Percentiles rank a stretch among this genome's conserved stretches.
Conservation (phyloP, 2,113 vertebrate species). For the Boleophthalmus pectinirostris region DNA sequence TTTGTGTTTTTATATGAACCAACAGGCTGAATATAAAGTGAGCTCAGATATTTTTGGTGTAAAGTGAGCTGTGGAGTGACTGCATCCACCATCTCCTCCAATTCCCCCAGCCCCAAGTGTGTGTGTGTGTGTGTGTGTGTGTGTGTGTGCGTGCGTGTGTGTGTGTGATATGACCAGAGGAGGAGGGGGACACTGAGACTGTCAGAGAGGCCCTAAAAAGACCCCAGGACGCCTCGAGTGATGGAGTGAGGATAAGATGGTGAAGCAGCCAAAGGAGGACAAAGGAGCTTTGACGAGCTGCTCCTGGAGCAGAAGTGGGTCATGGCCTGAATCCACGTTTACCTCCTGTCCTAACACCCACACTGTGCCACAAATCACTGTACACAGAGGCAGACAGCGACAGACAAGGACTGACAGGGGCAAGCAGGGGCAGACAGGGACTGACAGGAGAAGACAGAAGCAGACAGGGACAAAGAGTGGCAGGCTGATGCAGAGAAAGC, state of each 20-base stretch:
- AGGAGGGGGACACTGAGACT: constrained; percentile 43
- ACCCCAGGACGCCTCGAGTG: constrained; percentile 38
- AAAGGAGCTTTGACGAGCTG: constrained; percentile 72
- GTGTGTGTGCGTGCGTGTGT: too few relatives aligned
- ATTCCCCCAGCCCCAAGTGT: constrained; percentile 12
- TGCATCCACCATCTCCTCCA: too few relatives aligned
- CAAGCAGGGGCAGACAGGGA: neutral
- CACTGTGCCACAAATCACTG: constrained; percentile 41
- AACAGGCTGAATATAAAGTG: neutral
- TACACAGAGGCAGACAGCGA: constrained; percentile 18
- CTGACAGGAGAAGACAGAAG: neutral
- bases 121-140: too few relatives aligned
- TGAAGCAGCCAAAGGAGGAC: constrained; percentile 54
- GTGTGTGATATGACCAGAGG: neutral
- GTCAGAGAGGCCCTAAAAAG: constrained; percentile 68
- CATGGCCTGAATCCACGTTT: constrained; percentile 58
- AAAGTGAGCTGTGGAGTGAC: constrained; percentile 15
- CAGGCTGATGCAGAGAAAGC: neutral
- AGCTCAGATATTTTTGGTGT: neutral
- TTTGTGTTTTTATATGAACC: neutral
- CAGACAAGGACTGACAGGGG: constrained; percentile 28
- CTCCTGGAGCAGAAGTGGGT: constrained; percentile 71
- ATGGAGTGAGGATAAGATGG: constrained; percentile 28
- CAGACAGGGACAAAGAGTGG: neutral
- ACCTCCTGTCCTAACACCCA: constrained; percentile 45